phyloP scores from a whole-genome alignment of 2,888 invertebrate species.

The Nephrotoma guestfalica region DNA sequence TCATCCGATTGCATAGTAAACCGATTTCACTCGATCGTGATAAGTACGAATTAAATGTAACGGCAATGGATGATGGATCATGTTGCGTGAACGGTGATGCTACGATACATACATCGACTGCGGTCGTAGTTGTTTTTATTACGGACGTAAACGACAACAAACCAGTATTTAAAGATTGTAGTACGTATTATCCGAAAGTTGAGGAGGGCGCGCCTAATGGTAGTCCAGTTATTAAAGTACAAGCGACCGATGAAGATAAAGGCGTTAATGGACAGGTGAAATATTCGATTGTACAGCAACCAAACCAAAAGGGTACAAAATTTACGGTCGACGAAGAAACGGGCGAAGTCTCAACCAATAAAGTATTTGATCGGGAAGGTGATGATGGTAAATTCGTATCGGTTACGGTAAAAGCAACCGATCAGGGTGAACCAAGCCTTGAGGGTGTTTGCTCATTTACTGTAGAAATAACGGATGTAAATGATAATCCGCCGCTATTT shows the following conservation, averaged over 20 bases:
- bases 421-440: constrained; percentile 94
- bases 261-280: constrained; percentile 85
- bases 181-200: constrained; percentile 83
- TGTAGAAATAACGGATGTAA: constrained; percentile 93
- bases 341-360: constrained; percentile 87
- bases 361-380: constrained; percentile 92
- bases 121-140: constrained; percentile 90
- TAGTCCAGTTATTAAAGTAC: constrained; percentile 83
- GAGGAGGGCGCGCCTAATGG: constrained; percentile 91
- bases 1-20: constrained; percentile 77
- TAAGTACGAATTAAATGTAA: constrained; percentile 92
- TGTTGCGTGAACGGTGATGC: constrained; percentile 85
- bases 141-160: constrained; percentile 96
- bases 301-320: constrained; percentile 87
- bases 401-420: constrained; percentile 93
- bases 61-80: constrained; percentile 93
- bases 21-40: constrained; percentile 78
- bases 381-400: constrained; percentile 94
- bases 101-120: constrained; percentile 83
- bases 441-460: constrained; percentile 98
- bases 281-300: constrained; percentile 94
- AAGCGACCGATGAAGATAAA: constrained; percentile 91
- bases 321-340: constrained; percentile 93
- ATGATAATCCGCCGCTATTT: constrained; percentile 91
- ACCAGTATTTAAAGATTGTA: constrained; percentile 88